These are phyloP conservation scores for Sebastes taczanowskii DNA, from an alignment of 2,797 vertebrate species.

Conservation along the genomic window DNA sequence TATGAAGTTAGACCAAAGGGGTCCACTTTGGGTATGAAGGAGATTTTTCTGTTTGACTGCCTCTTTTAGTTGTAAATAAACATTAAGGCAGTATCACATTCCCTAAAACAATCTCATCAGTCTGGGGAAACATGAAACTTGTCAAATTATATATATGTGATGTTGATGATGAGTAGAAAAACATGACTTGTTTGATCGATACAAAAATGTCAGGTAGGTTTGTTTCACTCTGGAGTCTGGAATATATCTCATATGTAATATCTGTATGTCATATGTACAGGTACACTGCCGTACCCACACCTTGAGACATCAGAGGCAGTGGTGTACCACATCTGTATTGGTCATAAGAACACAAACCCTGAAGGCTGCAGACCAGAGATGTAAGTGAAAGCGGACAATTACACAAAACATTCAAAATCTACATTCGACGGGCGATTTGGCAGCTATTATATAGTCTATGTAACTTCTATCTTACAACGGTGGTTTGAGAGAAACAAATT, in stretches of 20 bases:
- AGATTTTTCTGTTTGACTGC: background rate
- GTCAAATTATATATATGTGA: background rate
- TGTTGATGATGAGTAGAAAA: background rate
- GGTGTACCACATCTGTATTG: slow-evolving; percentile 78
- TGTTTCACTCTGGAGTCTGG: background rate
- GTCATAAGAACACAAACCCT: slow-evolving; percentile 76
- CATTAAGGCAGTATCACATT: background rate
- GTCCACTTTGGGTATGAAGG: background rate
- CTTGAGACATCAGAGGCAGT: slow-evolving; percentile 78
- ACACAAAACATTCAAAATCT: background rate
- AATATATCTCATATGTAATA: background rate
- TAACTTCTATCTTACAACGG: too few relatives aligned
- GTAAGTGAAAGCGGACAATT: slow-evolving; percentile 57
- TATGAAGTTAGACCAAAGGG: background rate
- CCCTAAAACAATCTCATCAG: background rate
- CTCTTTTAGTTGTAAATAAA: background rate
- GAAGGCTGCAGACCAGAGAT: slow-evolving; percentile 79
- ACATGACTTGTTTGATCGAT: background rate
- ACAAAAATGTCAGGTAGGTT: background rate
- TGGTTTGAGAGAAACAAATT: too few relatives aligned
- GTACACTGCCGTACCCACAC: slow-evolving; percentile 76
- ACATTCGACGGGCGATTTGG: background rate
- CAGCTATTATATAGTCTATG: too few relatives aligned
- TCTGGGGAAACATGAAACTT: too few relatives aligned
- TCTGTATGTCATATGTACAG: slow-evolving; percentile 40